Conservation (phyloP, 2,797 vertebrate genomes). For the Eospalax fontanierii region DNA sequence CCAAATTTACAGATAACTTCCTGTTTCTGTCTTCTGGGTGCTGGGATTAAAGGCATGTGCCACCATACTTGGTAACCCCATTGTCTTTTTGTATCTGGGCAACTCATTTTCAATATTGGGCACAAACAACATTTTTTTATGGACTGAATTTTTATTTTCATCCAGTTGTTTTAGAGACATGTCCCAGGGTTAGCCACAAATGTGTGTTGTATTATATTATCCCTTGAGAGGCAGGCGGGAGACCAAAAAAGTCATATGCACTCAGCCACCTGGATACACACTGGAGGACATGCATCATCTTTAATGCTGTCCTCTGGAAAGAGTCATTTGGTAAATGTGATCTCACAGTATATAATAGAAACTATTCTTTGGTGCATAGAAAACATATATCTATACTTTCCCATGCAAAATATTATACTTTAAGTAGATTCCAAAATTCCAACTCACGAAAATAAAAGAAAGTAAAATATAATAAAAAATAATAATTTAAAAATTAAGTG, state of each 20-base stretch:
- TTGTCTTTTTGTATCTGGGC: neutral
- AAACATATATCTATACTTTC: neutral
- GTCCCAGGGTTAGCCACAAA: neutral
- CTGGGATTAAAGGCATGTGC: no score
- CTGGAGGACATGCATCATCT: neutral
- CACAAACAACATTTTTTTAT: constrained; percentile 36
- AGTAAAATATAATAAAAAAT: neutral
- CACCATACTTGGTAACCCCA: neutral
- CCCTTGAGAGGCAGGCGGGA: neutral
- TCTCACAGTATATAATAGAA: neutral
- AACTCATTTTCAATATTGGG: neutral
- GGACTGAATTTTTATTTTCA: neutral
- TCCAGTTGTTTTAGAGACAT: neutral
- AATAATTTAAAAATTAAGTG: neutral
- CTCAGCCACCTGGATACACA: neutral
- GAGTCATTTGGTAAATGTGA: neutral
- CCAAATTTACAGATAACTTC: no score
- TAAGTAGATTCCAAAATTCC: neutral
- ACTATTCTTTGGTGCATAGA: neutral
- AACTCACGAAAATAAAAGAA: neutral
- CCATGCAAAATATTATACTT: neutral
- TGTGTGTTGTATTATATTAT: neutral
- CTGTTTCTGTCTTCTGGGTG: no score
- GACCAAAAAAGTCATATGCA: neutral
- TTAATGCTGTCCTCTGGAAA: neutral